Evolutionary conservation across 2,113 vertebrate species (phyloP), one percentile per base, ranked within the genome.

Genomic region (Numenius arquata): DNA sequence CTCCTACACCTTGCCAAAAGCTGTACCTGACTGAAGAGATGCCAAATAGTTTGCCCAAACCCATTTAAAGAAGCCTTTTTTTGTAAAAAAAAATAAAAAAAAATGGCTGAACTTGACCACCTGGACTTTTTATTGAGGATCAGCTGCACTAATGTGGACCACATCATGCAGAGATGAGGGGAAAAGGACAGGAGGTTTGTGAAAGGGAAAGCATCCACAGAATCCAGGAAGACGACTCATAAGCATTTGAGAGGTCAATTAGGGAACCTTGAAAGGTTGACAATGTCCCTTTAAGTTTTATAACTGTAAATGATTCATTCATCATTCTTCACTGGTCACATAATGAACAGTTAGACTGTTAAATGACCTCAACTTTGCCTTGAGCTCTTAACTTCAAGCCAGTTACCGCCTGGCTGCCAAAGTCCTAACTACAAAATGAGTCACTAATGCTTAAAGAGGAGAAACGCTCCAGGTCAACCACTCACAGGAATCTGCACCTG

Each of bases 261-360:
- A 96, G 59, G 85, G 58, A 95, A 95, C 48, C 12, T 47, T 85
- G 68, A 94, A 93, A 89, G 85, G 81, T 55, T 94, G 88, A 65
- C 72, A 40, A 12, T 40, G 36, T 96, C 87, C 63, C 78, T 95
- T 88, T 75, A 89, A 87, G 53, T 91, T 94, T 94, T 84, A 70
- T 90, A 95, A 77, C 45, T 53, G 56, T 56, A 87, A 97, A 97
- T 90, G 92, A 93, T 80, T 91, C 68, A 88, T 78, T 94, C 85
- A 94, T 96, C 78, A 81, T 81, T 95, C 92, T 89, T 94, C 79
- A 91, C 85, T 88, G 75, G 79, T 88, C 86, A 91, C 93, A 90
- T 95, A 96, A 94, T 89, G 88, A 95, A 74, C 72, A 86, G 50
- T 91, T 94, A 93, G 71, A 81, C 61, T 93, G 67, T 47, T 93